Conservation (phyloP, 2,797 vertebrate genomes). For the Pterois miles region DNA sequence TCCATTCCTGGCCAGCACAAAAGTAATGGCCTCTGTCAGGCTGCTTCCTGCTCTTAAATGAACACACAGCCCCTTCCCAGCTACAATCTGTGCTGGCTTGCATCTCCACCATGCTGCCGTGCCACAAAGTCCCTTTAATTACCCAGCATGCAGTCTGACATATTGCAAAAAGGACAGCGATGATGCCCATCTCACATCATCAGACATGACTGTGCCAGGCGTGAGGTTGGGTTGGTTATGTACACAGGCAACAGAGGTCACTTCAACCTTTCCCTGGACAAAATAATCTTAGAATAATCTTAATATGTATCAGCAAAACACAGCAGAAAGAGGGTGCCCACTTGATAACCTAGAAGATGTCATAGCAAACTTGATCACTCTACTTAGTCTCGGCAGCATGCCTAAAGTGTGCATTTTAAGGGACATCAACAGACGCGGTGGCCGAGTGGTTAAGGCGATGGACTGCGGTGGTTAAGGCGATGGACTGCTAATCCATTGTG, state of each 20-base stretch:
- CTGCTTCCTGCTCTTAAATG: constrained; percentile 70
- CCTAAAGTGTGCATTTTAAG: too few relatives aligned
- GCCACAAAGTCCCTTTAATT: constrained; percentile 65
- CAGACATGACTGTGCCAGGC: neutral
- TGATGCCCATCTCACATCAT: neutral
- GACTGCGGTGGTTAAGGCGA: constrained; percentile 97
- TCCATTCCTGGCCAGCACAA: constrained; percentile 10
- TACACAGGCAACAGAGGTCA: neutral
- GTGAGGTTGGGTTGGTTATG: neutral
- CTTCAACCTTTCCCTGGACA: neutral
- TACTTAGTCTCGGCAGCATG: too few relatives aligned
- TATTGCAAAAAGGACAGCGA: neutral
- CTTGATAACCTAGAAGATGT: too few relatives aligned
- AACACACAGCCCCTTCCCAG: constrained; percentile 52
- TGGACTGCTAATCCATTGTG: constrained; percentile 96
- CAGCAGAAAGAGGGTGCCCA: too few relatives aligned
- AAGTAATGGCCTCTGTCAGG: constrained; percentile 68
- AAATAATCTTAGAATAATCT: neutral
- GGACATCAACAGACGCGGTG: constrained; percentile 76
- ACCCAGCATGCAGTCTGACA: constrained; percentile 59
- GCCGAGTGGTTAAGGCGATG: constrained; percentile 95
- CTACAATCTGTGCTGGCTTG: constrained; percentile 43
- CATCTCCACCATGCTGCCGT: constrained; percentile 29
- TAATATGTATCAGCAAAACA: too few relatives aligned
- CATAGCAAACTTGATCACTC: too few relatives aligned